Evolutionary conservation across 2,888 invertebrate genomes (phyloP).

Genomic region (Drosophila emarginata): DNA sequence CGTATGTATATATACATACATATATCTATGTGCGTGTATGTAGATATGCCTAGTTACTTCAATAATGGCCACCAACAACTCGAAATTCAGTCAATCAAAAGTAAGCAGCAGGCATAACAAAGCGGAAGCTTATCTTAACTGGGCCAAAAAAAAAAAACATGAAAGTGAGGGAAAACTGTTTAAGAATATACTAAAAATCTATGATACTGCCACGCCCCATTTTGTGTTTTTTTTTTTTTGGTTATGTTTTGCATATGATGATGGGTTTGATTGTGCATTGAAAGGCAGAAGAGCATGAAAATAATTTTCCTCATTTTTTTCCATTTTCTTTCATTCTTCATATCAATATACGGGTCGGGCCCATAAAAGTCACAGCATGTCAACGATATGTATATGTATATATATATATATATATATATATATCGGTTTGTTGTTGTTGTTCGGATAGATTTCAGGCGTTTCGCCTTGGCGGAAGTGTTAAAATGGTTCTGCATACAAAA

Average conservation of each 20-base stretch:
- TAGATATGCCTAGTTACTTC: conserved; percentile 21
- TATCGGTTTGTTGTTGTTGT: neutral
- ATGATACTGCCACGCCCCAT: conserved; percentile 15
- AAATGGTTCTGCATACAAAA: conserved; percentile 68
- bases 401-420: conserved; percentile 16
- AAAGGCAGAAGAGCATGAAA: conserved; percentile 70
- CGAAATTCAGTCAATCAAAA: conserved; percentile 71
- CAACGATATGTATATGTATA: conserved; percentile 28
- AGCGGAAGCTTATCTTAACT: conserved; percentile 68
- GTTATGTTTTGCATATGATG: conserved; percentile 60
- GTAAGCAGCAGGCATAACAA: conserved; percentile 64
- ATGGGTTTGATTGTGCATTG: conserved; percentile 30
- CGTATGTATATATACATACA: neutral
- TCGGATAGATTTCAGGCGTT: neutral
- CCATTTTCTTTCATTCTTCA: conserved; percentile 2
- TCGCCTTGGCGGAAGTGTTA: conserved; percentile 30
- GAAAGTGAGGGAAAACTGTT: neutral
- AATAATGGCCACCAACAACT: conserved; percentile 32
- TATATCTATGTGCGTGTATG: conserved; percentile 28
- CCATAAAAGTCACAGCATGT: conserved; percentile 73
- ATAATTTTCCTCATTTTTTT: conserved; percentile 58
- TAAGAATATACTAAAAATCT: neutral
- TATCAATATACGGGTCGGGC: conserved; percentile 53
- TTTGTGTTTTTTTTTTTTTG: conserved; percentile 34
- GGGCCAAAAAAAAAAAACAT: conserved; percentile 12